Percentiles rank a stretch among this genome's conserved stretches.
Evolutionary conservation across 1,140 invertebrate species (phyloP).

Genomic region (Polypedilum vanderplanki): DNA sequence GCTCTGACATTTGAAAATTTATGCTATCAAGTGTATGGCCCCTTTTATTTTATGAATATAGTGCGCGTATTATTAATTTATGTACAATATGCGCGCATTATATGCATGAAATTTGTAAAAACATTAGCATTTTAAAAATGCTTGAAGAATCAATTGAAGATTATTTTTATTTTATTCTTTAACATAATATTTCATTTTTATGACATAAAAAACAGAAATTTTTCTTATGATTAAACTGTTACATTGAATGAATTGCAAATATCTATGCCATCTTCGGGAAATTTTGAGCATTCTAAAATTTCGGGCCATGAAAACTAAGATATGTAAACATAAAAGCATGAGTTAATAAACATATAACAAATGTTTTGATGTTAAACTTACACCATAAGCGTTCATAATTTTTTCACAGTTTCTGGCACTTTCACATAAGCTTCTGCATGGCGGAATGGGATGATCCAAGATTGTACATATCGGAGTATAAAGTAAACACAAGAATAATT

Average conservation of each 20-base stretch:
- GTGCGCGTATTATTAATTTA: too few relatives aligned
- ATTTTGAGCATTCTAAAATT: constrained; percentile 81
- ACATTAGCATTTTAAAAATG: too few relatives aligned
- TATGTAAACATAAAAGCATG: not conserved
- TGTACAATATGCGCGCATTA: too few relatives aligned
- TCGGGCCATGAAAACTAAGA: constrained; percentile 80
- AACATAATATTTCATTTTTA: too few relatives aligned
- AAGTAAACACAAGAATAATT: constrained; percentile 93
- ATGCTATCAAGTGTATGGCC: too few relatives aligned
- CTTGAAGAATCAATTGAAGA: too few relatives aligned
- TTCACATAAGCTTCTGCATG: constrained; percentile 84
- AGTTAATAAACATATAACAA: not conserved
- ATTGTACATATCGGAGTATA: constrained; percentile 95
- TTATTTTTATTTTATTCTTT: too few relatives aligned
- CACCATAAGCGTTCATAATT: constrained; percentile 85
- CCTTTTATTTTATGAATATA: too few relatives aligned
- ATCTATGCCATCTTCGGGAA: constrained; percentile 63
- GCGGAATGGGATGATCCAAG: constrained; percentile 80
- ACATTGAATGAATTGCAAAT: constrained; percentile 86
- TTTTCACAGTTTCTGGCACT: constrained; percentile 86
- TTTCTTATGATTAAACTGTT: too few relatives aligned
- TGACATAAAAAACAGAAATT: too few relatives aligned
- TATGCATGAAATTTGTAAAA: too few relatives aligned
- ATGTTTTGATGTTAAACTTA: not conserved
- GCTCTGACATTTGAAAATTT: too few relatives aligned